A percentile compares a stretch with the other conserved stretches of the same genome.
These are phyloP conservation scores for Cephus runcator DNA, from an alignment of 2,888 invertebrate genomes.

Conservation along the genomic window DNA sequence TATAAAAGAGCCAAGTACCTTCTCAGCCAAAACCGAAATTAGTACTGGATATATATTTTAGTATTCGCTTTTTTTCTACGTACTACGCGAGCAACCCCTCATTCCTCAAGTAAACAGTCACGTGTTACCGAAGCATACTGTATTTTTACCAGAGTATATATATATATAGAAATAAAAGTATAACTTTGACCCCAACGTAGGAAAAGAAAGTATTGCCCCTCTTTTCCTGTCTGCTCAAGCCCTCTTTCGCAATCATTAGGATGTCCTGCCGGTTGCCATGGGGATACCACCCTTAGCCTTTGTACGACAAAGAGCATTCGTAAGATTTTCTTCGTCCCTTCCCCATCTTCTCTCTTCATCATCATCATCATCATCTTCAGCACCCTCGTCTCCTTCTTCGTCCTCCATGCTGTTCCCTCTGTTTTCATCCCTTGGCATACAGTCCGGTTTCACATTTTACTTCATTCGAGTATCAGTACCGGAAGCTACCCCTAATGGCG, in stretches of 20 bases:
- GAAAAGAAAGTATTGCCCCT: slow-evolving; percentile 17
- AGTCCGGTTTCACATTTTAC: neutral
- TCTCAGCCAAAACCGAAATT: no score
- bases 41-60: no score
- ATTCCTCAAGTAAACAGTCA: no score
- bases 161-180: neutral
- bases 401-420: neutral
- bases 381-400: neutral
- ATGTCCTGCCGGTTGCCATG: slow-evolving; percentile 34
- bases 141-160: no score
- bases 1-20: no score
- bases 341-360: neutral
- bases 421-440: neutral
- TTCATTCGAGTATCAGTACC: neutral
- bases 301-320: neutral
- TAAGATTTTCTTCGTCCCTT: neutral
- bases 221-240: slow-evolving; percentile 5
- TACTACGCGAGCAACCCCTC: no score
- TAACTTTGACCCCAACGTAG: slow-evolving; percentile 21
- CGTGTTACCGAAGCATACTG: no score
- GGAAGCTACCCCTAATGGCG: neutral
- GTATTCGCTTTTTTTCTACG: no score
- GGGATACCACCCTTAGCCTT: slow-evolving; percentile 24
- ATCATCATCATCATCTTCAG: neutral
- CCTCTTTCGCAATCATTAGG: slow-evolving; percentile 19